Evolutionary conservation across 2,888 invertebrate species (phyloP), one percentile per base, ranked within the genome.

Genomic region (Erpobdella octoculata): DNA sequence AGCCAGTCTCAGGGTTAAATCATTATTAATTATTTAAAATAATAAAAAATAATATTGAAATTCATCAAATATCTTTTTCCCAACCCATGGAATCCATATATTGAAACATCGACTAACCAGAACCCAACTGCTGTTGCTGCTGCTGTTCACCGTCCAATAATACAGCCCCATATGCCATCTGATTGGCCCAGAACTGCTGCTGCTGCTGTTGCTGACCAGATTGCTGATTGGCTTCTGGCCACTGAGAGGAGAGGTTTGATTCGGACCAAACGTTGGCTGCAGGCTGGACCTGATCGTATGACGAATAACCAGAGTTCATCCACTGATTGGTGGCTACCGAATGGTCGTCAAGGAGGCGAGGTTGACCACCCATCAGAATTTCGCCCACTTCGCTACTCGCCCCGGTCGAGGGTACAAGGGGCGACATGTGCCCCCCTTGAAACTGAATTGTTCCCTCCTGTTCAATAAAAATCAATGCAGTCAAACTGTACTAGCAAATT

Each of bases 331-430:
- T n/a, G n/a, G n/a, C n/a, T n/a, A n/a, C n/a, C n/a, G n/a, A n/a
- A n/a, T n/a, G n/a, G n/a, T n/a, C n/a, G 68, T 12, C 48, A 5
- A 5, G 48, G 8, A 41, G 25, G 33, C 31, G 25, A 6, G 46
- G 48, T 12, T 59, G 70, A 59, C 12, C 37, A 4, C 76, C 75
- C 31, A 5, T 67, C 21, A 68, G 21, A 18, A 72, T 68, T 25
- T 81, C 82, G 4, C 80, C 81, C 71, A 79, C 79, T 72, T 81
- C 80, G 73, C 79, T 79, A 75, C 79, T 80, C 36, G 78, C 77
- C 35, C 78, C 76, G 4, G 80, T 79, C 5, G 77, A 78, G 4
- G 77, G 74, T 36, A 75, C 74, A 12, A 76, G 78, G 35, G 77
- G 76, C 3, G 80, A 80, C 0, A 81, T 79, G 15, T 74, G 78